Percentiles rank a stretch among this genome's conserved stretches.
Conservation (phyloP, 2,888 invertebrate genomes). For the Sympetrum striolatum region DNA sequence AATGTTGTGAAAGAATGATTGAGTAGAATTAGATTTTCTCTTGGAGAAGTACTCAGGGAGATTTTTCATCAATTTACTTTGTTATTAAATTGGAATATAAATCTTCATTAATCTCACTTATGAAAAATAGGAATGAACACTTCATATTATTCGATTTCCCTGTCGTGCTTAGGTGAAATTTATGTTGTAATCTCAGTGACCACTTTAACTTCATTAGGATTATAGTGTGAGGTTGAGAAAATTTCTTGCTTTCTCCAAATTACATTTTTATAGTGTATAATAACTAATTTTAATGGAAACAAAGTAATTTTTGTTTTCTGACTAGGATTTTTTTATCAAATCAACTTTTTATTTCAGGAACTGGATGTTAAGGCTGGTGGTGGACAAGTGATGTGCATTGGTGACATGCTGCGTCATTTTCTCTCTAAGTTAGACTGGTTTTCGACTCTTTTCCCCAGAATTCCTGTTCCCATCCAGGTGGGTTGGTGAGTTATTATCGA, state of each 20-base stretch:
- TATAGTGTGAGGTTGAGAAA: background rate
- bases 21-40: too few species aligned
- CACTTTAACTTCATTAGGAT: too few species aligned
- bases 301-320: background rate
- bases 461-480: conserved; percentile 92
- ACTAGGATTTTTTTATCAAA: background rate
- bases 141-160: too few species aligned
- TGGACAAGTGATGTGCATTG: conserved; percentile 91
- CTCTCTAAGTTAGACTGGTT: conserved; percentile 98
- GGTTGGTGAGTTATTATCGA: conserved; percentile 36
- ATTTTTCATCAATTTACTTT: too few species aligned
- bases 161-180: too few species aligned
- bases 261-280: background rate
- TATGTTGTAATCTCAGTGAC: too few species aligned
- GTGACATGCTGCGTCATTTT: conserved; percentile 90
- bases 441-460: conserved; percentile 96
- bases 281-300: background rate
- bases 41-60: too few species aligned
- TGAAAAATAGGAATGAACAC: too few species aligned
- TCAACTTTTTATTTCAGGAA: conserved; percentile 65
- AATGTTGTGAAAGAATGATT: too few species aligned
- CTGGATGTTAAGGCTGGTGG: conserved; percentile 98
- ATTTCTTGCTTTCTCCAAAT: background rate
- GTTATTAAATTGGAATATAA: too few species aligned
- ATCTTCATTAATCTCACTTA: too few species aligned